A percentile compares a stretch with the other conserved stretches of the same genome.
Evolutionary conservation across 2,888 invertebrate genomes (phyloP).

Genomic region (Timandra comae): DNA sequence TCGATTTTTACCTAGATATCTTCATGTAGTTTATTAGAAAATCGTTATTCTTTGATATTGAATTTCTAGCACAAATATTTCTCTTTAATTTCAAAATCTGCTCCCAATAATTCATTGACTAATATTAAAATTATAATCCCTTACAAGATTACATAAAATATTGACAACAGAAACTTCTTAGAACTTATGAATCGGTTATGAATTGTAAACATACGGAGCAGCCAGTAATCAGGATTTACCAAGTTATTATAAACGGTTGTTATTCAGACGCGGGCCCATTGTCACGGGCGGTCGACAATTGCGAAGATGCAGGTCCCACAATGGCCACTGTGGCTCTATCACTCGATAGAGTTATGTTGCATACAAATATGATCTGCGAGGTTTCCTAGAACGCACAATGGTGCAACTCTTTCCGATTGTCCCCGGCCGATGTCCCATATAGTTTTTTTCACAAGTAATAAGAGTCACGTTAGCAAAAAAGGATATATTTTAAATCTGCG

Average conservation of each 20-base stretch:
- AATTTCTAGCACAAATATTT: no score
- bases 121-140: conserved; percentile 10
- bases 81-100: no score
- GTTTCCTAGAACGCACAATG: conserved; percentile 47
- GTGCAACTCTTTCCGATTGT: conserved; percentile 67
- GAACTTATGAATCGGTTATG: conserved; percentile 32
- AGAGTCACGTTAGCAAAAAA: conserved; percentile 37
- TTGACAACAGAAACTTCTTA: conserved; percentile 25
- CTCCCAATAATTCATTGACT: no score
- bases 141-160: conserved; percentile 20
- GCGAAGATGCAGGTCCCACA: conserved; percentile 31
- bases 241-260: conserved; percentile 38
- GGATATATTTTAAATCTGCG: conserved; percentile 44
- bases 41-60: no score
- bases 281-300: conserved; percentile 42
- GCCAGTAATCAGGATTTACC: conserved; percentile 36
- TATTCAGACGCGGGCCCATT: conserved; percentile 41
- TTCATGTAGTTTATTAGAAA: no score
- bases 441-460: conserved; percentile 30
- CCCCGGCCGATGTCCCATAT: conserved; percentile 22
- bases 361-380: conserved; percentile 62
- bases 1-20: no score
- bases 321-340: conserved; percentile 19
- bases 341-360: conserved; percentile 44
- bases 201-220: conserved; percentile 25